Conservation (phyloP, 2,797 vertebrate genomes). For the Rhincodon typus region DNA sequence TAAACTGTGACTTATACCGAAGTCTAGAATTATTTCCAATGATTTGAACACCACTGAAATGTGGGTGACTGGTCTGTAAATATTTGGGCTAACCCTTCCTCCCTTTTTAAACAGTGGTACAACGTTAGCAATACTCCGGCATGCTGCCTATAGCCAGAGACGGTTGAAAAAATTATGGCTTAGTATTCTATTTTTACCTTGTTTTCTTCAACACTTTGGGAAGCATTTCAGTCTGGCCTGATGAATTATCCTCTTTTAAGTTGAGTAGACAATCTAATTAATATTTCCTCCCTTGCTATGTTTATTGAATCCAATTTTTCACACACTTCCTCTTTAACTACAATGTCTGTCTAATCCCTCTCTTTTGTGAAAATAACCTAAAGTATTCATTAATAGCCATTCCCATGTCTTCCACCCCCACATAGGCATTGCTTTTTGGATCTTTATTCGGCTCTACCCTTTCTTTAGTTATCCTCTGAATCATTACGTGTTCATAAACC, state of each 20-base stretch:
- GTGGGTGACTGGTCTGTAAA: background rate
- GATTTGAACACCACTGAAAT: background rate
- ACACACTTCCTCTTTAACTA: background rate
- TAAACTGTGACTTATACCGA: background rate
- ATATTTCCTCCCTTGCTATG: background rate
- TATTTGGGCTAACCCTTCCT: background rate
- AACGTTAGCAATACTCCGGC: background rate
- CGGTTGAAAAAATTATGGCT: background rate
- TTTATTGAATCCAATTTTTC: background rate
- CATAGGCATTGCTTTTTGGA: background rate
- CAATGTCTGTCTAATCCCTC: background rate
- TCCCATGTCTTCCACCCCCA: background rate
- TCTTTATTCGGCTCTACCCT: background rate
- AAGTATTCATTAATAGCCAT: background rate
- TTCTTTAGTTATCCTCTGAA: background rate
- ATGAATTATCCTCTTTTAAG: background rate
- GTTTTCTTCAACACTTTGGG: background rate
- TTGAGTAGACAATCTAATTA: background rate
- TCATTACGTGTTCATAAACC: background rate
- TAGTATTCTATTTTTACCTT: background rate
- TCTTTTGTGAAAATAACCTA: background rate
- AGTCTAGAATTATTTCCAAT: background rate
- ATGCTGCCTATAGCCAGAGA: background rate
- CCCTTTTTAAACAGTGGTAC: background rate
- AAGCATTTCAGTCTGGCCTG: background rate